Evolutionary conservation across 2,797 vertebrate genomes (phyloP), one percentile per base, ranked within the genome.

Genomic region (Hydrophis major): DNA sequence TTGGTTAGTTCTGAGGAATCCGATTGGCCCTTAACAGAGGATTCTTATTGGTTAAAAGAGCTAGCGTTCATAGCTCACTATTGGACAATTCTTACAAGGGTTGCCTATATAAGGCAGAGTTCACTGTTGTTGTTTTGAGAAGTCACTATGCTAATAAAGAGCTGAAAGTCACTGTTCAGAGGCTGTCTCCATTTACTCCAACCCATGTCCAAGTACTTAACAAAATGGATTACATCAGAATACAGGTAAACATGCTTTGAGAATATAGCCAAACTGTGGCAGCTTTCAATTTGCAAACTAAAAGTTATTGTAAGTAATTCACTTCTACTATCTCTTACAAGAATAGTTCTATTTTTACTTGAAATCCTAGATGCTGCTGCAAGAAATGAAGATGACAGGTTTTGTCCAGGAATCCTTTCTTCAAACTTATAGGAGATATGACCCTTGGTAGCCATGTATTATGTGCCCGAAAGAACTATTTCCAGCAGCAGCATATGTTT

Each of bases 401-500:
- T 90, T 87, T 74, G 89, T 11, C 86, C n/a, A 14, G 61, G 53
- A 59, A 25, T 47, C 42, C 86, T 60, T 63, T 78, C 90, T 53
- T 88, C 90, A 28, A 55, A 63, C 90, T 83, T 20, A 2, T 25
- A 11, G 69, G 63, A 83, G 2, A 47, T 66, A 22, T 88, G 87
- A 86, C 92, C 89, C 86, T 22, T 60, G 83, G 61, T 6, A 90
- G 83, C 89, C 89, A 74, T 90, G 87, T 50, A 87, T 90, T 88
- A 37, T 50, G 16, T 88, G 89, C 61, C 86, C 37, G 86, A 32
- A 56, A 37, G 92, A 90, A 83, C 89, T 3, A 32, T 74, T 74
- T 91, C 86, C 89, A 88, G 55, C 25, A 28, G 61, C 89, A 18
- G 86, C 20, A 8, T 4, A 88, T 12, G 57, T 86, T 93, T 91